These are phyloP conservation scores for Chloroceryle aenea DNA, from an alignment of 2,113 vertebrate genomes.

Conservation along the genomic window DNA sequence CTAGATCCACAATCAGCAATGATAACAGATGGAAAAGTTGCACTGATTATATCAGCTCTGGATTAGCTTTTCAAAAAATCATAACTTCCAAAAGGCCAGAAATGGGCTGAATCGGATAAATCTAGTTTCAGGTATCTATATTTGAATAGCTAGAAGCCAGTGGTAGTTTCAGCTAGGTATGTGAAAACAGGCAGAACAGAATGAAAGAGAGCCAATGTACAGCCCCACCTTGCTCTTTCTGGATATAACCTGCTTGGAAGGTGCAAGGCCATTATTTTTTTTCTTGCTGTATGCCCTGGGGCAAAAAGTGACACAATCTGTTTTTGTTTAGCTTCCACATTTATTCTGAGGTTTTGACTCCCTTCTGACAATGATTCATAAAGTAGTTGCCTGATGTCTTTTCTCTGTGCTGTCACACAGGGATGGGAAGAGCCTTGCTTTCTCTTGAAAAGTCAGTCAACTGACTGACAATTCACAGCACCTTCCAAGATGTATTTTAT, in stretches of 20 bases:
- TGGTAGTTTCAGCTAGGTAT: background rate
- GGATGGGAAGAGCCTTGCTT: background rate
- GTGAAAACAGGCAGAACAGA: background rate
- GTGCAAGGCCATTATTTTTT: background rate
- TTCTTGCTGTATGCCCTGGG: background rate
- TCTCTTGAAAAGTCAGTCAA: background rate
- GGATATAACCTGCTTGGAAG: background rate
- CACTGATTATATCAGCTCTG: background rate
- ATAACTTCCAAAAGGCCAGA: background rate
- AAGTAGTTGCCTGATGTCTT: background rate
- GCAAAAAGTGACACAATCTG: constrained; percentile 17
- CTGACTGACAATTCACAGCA: background rate
- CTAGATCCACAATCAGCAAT: background rate
- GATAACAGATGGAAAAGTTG: background rate
- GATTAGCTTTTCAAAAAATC: background rate
- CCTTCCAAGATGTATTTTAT: background rate
- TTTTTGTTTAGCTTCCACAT: background rate
- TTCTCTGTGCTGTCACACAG: background rate
- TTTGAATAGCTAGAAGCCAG: background rate
- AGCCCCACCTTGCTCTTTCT: background rate
- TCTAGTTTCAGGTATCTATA: background rate
- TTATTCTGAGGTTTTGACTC: background rate
- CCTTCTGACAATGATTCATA: background rate
- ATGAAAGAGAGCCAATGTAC: background rate
- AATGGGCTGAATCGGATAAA: background rate